These are phyloP conservation scores for Acromyrmex echinatior DNA, from an alignment of 1,140 invertebrate species.

Conservation along the genomic window DNA sequence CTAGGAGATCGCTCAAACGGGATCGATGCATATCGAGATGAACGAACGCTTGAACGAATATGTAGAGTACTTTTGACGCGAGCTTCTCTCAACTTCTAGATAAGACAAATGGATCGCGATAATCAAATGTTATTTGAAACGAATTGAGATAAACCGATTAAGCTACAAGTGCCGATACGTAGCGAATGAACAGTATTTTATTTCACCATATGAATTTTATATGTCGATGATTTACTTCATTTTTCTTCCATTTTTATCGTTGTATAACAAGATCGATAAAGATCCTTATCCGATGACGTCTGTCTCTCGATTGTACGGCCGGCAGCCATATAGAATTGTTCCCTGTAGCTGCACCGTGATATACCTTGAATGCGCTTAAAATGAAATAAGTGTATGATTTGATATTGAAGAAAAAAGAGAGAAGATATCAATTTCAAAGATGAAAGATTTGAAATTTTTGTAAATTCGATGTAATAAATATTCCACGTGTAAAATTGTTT, in stretches of 20 bases:
- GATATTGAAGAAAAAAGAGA: neutral
- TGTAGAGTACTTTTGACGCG: neutral
- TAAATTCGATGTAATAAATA: neutral
- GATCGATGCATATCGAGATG: conserved; percentile 21
- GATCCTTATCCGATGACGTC: neutral
- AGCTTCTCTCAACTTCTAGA: neutral
- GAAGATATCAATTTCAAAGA: neutral
- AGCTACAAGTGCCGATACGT: conserved; percentile 4
- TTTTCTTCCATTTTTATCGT: neutral
- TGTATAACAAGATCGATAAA: neutral
- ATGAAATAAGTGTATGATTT: neutral
- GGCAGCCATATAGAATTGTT: neutral
- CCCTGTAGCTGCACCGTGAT: neutral
- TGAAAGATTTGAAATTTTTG: too few species aligned
- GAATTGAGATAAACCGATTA: neutral
- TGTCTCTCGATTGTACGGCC: neutral
- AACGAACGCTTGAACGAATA: neutral
- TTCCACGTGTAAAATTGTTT: neutral
- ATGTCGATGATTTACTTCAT: neutral
- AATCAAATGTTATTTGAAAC: neutral
- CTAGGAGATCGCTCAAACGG: neutral
- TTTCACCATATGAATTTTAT: neutral
- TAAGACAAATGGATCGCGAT: neutral
- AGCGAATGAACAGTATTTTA: neutral
- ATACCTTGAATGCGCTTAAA: neutral